Conservation (phyloP, 2,888 invertebrate species). For the Empis livida region DNA sequence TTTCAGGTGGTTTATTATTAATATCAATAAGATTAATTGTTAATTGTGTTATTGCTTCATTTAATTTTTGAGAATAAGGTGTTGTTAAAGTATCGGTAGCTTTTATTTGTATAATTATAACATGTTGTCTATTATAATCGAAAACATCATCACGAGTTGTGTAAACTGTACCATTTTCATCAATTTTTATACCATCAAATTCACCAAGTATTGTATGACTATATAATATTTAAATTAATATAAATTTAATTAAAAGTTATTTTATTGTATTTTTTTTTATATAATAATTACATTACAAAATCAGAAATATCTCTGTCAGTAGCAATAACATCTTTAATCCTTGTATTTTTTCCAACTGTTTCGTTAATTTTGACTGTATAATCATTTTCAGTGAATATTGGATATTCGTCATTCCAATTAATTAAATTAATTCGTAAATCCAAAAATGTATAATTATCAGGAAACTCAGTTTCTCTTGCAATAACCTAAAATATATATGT, state of each 20-base stretch:
- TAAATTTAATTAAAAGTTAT: no score
- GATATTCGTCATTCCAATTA: slow-evolving; percentile 60
- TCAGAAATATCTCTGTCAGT: slow-evolving; percentile 49
- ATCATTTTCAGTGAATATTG: slow-evolving; percentile 40
- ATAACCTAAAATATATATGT: no score
- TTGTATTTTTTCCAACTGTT: slow-evolving; percentile 38
- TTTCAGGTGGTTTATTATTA: slow-evolving; percentile 58
- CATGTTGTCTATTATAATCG: slow-evolving; percentile 47
- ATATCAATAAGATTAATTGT: slow-evolving; percentile 51
- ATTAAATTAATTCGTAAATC: slow-evolving; percentile 40
- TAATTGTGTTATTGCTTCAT: slow-evolving; percentile 38
- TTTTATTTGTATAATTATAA: slow-evolving; percentile 41
- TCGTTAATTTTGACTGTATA: slow-evolving; percentile 40
- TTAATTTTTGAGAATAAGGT: slow-evolving; percentile 9
- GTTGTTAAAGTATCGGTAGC: slow-evolving; percentile 39
- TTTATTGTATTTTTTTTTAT: background rate
- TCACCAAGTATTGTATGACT: slow-evolving; percentile 43
- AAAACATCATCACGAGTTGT: slow-evolving; percentile 43
- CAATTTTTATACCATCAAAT: slow-evolving; percentile 38
- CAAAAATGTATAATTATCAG: slow-evolving; percentile 28
- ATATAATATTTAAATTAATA: no score
- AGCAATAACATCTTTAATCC: slow-evolving; percentile 43
- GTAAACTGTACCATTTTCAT: slow-evolving; percentile 42
- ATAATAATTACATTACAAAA: slow-evolving; percentile 40
- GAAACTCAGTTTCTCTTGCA: slow-evolving; percentile 24